Evolutionary conservation across 2,888 invertebrate genomes (phyloP).

Genomic region (Ennomos quercinarius): DNA sequence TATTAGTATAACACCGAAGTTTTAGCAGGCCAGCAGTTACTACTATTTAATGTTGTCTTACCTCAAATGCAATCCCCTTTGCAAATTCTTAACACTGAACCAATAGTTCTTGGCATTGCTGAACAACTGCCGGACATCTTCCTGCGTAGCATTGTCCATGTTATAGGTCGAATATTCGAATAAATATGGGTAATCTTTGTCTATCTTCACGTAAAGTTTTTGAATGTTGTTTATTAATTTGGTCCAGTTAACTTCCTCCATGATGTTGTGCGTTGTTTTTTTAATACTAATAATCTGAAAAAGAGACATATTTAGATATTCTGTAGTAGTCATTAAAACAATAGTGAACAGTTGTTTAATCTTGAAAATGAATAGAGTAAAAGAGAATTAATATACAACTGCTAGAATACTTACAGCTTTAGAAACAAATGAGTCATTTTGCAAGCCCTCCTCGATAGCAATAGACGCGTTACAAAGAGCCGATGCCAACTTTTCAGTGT

Average conservation of each 20-base stretch:
- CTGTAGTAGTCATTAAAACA: no score
- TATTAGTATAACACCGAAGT: background rate
- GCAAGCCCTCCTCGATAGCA: conserved; percentile 64
- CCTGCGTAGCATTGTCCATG: conserved; percentile 54
- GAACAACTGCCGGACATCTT: conserved; percentile 44
- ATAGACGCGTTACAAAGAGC: conserved; percentile 62
- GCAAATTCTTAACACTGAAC: conserved; percentile 60
- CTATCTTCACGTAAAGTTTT: conserved; percentile 60
- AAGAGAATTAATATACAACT: no score
- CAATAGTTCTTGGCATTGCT: conserved; percentile 61
- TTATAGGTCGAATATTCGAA: conserved; percentile 66
- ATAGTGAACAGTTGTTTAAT: no score
- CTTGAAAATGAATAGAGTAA: no score
- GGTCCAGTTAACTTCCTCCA: conserved; percentile 66
- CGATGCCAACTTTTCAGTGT: conserved; percentile 45
- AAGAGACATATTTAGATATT: background rate
- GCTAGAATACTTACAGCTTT: conserved; percentile 65
- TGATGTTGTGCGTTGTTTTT: conserved; percentile 47
- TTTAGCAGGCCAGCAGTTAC: no score
- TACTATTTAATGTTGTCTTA: conserved; percentile 35
- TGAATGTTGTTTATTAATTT: conserved; percentile 65
- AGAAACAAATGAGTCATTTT: conserved; percentile 60
- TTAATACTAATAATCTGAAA: conserved; percentile 43
- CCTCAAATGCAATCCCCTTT: conserved; percentile 66
- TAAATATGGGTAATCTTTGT: conserved; percentile 68